A percentile compares a stretch with the other conserved stretches of the same genome.
Evolutionary conservation across 2,113 vertebrate species (phyloP).

Genomic region (Equus quagga): DNA sequence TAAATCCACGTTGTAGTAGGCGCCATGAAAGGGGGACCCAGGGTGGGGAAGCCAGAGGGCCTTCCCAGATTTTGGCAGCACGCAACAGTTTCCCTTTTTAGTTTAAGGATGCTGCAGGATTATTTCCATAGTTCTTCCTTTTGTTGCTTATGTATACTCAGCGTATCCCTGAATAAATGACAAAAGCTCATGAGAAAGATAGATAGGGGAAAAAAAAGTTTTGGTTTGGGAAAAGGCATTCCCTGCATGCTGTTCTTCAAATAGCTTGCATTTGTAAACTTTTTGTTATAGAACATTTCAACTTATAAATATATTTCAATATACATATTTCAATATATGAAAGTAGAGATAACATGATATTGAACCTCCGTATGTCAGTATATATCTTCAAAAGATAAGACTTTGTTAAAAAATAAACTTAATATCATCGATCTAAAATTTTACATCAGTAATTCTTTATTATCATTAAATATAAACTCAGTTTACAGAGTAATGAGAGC

Average conservation of each 20-base stretch:
- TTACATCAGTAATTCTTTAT: neutral
- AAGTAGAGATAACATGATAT: neutral
- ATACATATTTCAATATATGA: neutral
- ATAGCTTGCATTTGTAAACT: neutral
- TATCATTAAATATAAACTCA: neutral
- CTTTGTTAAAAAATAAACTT: neutral
- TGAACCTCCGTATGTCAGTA: neutral
- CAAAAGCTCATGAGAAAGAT: conserved; percentile 51
- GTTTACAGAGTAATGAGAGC: neutral
- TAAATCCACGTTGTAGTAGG: conserved; percentile 87
- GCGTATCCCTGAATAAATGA: conserved; percentile 79
- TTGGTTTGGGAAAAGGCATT: neutral
- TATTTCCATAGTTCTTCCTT: conserved; percentile 73
- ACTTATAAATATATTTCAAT: neutral
- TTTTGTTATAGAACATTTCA: neutral
- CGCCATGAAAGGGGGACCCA: conserved; percentile 66
- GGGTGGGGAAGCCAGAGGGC: conserved; percentile 60
- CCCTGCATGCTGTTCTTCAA: neutral
- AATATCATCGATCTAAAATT: neutral
- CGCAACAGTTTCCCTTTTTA: conserved; percentile 81
- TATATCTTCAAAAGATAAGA: neutral
- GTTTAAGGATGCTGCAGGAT: conserved; percentile 79
- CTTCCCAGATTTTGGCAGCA: conserved; percentile 80
- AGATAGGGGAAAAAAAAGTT: neutral
- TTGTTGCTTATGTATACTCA: conserved; percentile 77